Evolutionary conservation across 2,113 vertebrate genomes (phyloP).

Genomic region (Tyto alba): DNA sequence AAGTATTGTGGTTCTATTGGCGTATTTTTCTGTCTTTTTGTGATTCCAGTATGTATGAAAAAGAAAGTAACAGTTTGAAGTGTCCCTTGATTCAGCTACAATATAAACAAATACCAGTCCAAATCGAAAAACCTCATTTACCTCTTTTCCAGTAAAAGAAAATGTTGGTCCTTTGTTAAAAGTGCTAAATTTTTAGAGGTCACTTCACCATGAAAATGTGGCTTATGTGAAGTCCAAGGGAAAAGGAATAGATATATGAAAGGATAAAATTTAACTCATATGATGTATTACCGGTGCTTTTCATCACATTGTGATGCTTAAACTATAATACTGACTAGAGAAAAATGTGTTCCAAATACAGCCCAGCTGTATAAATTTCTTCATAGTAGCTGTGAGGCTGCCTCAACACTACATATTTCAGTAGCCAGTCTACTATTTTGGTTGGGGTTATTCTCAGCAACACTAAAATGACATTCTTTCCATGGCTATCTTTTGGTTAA

Average conservation of each 20-base stretch:
- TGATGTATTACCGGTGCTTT: not conserved
- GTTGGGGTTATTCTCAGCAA: not conserved
- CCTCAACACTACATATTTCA: rapidly evolving
- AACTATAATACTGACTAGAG: not conserved
- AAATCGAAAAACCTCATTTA: not conserved
- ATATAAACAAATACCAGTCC: not conserved
- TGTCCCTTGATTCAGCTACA: constrained; percentile 10
- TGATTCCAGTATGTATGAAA: not conserved
- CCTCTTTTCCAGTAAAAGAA: constrained; percentile 38
- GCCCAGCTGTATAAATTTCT: not conserved
- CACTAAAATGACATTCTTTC: not conserved
- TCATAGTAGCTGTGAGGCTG: not conserved
- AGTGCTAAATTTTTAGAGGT: constrained; percentile 29
- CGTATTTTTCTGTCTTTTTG: not conserved
- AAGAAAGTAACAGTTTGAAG: not conserved
- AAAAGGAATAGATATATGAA: not conserved
- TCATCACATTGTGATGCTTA: not conserved
- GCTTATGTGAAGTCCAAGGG: not conserved
- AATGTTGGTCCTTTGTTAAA: constrained; percentile 33
- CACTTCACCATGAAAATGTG: not conserved
- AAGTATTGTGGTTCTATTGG: not conserved
- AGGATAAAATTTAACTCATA: not conserved
- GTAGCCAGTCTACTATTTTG: not conserved
- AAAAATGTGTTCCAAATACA: not conserved
- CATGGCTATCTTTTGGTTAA: not conserved